Evolutionary conservation across 2,113 vertebrate genomes (phyloP).

Genomic region (Ascaphus truei): DNA sequence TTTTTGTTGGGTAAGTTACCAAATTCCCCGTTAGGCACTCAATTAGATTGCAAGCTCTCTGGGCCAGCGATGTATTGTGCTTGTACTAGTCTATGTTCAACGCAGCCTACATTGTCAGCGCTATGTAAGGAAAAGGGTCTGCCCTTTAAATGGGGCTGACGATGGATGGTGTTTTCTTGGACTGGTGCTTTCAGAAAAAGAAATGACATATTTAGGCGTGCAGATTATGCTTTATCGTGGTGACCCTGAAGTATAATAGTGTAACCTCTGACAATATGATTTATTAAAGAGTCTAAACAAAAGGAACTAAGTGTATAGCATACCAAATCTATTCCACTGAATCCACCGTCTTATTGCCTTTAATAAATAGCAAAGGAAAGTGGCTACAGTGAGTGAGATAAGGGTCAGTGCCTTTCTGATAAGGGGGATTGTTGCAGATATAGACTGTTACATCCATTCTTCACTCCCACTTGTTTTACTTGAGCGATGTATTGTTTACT

Average conservation of each 20-base stretch:
- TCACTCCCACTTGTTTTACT: conserved; percentile 41
- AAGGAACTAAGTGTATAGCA: conserved; percentile 46
- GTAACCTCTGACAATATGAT: conserved; percentile 58
- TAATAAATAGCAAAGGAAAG: conserved; percentile 60
- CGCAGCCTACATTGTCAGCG: no score
- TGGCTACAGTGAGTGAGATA: conserved; percentile 44
- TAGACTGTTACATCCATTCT: conserved; percentile 51
- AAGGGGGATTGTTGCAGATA: conserved; percentile 44
- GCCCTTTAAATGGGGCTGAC: no score
- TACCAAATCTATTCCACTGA: conserved; percentile 59
- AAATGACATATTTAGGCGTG: conserved; percentile 36
- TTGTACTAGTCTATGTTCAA: no score
- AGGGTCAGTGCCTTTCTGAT: conserved; percentile 52
- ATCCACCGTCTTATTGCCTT: conserved; percentile 61
- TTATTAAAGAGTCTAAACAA: conserved; percentile 56
- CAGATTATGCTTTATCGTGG: conserved; percentile 48
- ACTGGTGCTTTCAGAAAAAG: background rate
- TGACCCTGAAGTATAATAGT: conserved; percentile 51
- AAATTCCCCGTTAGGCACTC: no score
- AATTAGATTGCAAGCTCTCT: no score
- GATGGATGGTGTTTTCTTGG: background rate
- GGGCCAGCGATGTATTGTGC: no score
- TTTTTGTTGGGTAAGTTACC: no score
- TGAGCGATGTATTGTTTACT: background rate
- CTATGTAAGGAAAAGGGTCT: no score